A percentile compares a stretch with the other conserved stretches of the same genome.
Evolutionary conservation across 2,113 vertebrate species (phyloP).

Genomic region (Ondatra zibethicus): DNA sequence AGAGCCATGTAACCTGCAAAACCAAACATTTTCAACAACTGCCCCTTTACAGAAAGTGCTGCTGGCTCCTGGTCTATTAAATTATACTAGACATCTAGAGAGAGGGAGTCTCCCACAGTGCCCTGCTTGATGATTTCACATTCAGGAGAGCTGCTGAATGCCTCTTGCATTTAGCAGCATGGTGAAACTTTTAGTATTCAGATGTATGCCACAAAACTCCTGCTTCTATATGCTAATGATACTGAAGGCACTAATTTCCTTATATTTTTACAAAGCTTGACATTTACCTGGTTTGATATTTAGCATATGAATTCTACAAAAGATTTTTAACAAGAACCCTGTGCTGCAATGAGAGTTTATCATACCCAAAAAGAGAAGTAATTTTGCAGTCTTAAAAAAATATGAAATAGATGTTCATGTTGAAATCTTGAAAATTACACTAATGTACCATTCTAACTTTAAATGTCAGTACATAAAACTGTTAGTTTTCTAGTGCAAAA

Average conservation of each 20-base stretch:
- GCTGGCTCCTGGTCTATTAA: background rate
- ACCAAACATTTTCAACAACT: background rate
- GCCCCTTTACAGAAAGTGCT: constrained; percentile 10
- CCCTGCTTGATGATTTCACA: background rate
- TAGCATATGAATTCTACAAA: constrained; percentile 77
- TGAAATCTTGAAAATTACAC: constrained; percentile 79
- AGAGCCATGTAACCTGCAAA: background rate
- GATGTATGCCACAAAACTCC: constrained; percentile 5
- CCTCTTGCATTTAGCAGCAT: constrained; percentile 31
- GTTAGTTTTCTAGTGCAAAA: constrained; percentile 71
- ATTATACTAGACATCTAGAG: background rate
- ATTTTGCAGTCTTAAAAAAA: constrained; percentile 74
- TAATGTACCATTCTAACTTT: constrained; percentile 77
- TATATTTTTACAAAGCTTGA: constrained; percentile 74
- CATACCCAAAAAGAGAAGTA: constrained; percentile 69
- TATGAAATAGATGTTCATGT: constrained; percentile 72
- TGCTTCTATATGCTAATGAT: constrained; percentile 68
- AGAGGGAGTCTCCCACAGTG: background rate
- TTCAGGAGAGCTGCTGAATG: constrained; percentile 43
- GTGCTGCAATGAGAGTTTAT: constrained; percentile 68
- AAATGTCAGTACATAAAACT: constrained; percentile 75
- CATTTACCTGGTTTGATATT: constrained; percentile 70
- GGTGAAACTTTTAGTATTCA: constrained; percentile 61
- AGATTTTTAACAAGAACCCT: constrained; percentile 65
- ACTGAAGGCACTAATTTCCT: constrained; percentile 72